Evolutionary conservation across 2,113 vertebrate species (phyloP), one percentile per base, ranked within the genome.

Genomic region (Rhizomys pruinosus): DNA sequence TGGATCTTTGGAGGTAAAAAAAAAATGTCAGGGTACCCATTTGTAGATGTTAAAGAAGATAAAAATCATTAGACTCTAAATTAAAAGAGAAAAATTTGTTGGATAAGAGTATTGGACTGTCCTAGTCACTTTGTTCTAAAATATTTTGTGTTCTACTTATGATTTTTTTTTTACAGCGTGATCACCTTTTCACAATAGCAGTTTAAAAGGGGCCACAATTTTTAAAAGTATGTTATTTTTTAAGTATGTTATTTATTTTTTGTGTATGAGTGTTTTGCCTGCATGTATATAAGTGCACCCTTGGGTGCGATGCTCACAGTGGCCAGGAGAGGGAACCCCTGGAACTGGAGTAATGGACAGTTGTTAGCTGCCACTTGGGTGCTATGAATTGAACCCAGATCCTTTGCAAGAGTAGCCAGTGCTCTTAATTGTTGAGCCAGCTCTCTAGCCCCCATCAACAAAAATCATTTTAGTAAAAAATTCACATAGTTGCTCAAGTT

Each of bases 1-100:
- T 2, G 96, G 87, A 47, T 92, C 78, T 52, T 87, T 11, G 44
- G 95, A 98, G 96, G 98, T 97, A 95, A 97, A 93, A 66, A 32
- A 39, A 47, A 61, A 15, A 1, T 1, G 59, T 22, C 11, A 88
- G 78, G 22, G 8, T 25, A 86, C 25, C 20, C 17, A 25, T 76
- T 25, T 81, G 71, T 81, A 63, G 3, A 11, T 86, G 25, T 90
- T 84, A 76, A 55, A 37, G 71, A 59, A 7, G 37, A 61, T 74
- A 3, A 55, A 66, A 87, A 37, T 81, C n/a, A 63, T 88, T 76
- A 23, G 55, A 69, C 20, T 79, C 13, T 82, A 66, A 44, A 20
- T 82, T 64, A 42, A 42, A 81, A 64, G 20, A 32, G 20, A 29
- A 32, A 32, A 29, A 64, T 64, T 82, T 44, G 59, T 82, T 44